These are phyloP conservation scores for Pinctada fucata DNA, from an alignment of 2,888 invertebrate genomes.

Conservation along the genomic window DNA sequence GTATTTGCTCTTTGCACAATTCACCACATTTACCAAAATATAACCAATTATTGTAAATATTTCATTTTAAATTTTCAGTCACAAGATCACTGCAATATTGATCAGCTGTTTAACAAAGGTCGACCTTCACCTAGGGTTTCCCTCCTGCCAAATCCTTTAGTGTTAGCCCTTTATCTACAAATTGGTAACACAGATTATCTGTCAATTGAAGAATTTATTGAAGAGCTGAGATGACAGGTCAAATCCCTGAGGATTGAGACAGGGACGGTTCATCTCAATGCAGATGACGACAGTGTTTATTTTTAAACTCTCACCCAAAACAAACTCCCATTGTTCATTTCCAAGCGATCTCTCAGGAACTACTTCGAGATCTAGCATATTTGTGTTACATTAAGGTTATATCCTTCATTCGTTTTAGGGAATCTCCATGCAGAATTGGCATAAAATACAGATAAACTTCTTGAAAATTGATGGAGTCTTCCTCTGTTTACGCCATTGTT, in stretches of 20 bases:
- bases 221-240: too few relatives aligned
- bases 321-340: conserved; percentile 98
- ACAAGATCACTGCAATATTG: conserved; percentile 1
- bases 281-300: conserved; percentile 3
- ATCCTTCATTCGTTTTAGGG: too few relatives aligned
- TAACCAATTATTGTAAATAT: too few relatives aligned
- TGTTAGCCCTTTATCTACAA: too few relatives aligned
- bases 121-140: conserved; percentile 46
- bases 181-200: too few relatives aligned
- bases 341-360: conserved; percentile 91
- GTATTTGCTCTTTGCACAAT: too few relatives aligned
- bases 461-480: background rate
- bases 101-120: conserved; percentile 46
- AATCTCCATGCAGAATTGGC: too few relatives aligned
- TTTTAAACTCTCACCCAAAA: conserved; percentile 85
- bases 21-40: too few relatives aligned
- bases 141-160: background rate
- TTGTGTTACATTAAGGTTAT: background rate
- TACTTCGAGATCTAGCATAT: conserved; percentile 97
- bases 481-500: conserved; percentile 47
- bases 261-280: background rate
- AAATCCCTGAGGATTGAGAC: too few relatives aligned
- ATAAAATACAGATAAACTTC: background rate
- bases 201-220: too few relatives aligned
- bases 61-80: too few relatives aligned